A percentile compares a stretch with the other conserved stretches of the same genome.
These are phyloP conservation scores for Temnothorax rugatulus DNA, from an alignment of 2,888 invertebrate species.

Conservation along the genomic window DNA sequence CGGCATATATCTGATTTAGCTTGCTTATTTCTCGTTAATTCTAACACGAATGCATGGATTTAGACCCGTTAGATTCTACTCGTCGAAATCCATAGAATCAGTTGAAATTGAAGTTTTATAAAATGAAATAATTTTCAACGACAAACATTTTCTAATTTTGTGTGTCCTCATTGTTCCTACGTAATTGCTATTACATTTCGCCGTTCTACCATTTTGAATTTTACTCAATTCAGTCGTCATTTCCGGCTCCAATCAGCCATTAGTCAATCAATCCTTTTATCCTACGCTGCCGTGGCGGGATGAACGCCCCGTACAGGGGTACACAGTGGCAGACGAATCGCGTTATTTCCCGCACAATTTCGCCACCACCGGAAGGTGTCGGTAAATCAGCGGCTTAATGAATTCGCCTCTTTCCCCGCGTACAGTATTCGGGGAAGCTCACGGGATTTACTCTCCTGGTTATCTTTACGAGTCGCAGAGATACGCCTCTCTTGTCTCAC, in stretches of 20 bases:
- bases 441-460: constrained; percentile 77
- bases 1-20: constrained; percentile 1
- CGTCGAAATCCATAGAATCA: background rate
- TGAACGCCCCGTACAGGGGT: constrained; percentile 13
- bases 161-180: background rate
- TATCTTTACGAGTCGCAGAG: constrained; percentile 84
- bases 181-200: constrained; percentile 43
- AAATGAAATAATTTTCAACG: background rate
- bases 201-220: constrained; percentile 14
- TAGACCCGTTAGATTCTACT: background rate
- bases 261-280: constrained; percentile 55
- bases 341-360: constrained; percentile 73
- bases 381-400: constrained; percentile 84
- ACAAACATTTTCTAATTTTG: constrained; percentile 26
- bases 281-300: constrained; percentile 21
- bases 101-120: background rate
- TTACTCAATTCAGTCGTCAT: constrained; percentile 47
- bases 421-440: constrained; percentile 60
- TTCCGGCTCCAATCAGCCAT: constrained; percentile 52
- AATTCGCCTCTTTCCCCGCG: constrained; percentile 77
- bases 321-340: constrained; percentile 43
- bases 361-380: constrained; percentile 83
- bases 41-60: background rate
- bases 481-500: constrained; percentile 76
- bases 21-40: constrained; percentile 12